A percentile compares a stretch with the other conserved stretches of the same genome.
Evolutionary conservation across 1,140 invertebrate genomes (phyloP).

Genomic region (Tetranychus cinnabarinus): DNA sequence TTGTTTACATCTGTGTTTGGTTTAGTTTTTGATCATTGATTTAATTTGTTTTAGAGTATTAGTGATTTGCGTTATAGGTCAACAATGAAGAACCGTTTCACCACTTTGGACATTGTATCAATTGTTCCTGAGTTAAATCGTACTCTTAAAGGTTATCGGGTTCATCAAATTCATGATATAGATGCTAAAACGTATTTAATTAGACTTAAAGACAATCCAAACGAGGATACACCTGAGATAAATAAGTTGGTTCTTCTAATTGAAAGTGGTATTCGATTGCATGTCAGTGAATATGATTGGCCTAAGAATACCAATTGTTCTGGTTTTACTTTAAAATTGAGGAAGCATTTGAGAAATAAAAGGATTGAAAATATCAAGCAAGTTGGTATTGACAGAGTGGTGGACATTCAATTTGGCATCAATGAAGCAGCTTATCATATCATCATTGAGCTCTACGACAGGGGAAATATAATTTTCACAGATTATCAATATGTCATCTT

Average conservation of each 20-base stretch:
- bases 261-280: constrained; percentile 81
- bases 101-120: constrained; percentile 68
- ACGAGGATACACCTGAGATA: constrained; percentile 20
- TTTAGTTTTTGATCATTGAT: too few species aligned
- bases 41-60: too few species aligned
- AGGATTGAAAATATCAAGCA: constrained; percentile 63
- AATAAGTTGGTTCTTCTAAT: constrained; percentile 58
- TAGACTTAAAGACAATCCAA: constrained; percentile 34
- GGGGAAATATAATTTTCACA: constrained; percentile 85
- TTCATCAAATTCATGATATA: constrained; percentile 92
- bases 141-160: constrained; percentile 67
- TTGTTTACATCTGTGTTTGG: too few species aligned
- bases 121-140: constrained; percentile 51
- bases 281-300: constrained; percentile 90
- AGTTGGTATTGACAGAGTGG: constrained; percentile 61
- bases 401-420: constrained; percentile 80
- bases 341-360: constrained; percentile 93
- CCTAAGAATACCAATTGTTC: constrained; percentile 87
- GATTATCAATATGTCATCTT: constrained; percentile 75
- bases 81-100: constrained; percentile 68
- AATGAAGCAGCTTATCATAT: constrained; percentile 85
- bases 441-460: constrained; percentile 85
- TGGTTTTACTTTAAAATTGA: constrained; percentile 91
- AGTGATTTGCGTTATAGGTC: too few species aligned
- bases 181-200: constrained; percentile 91